Evolutionary conservation across 2,113 vertebrate genomes (phyloP), one percentile per base, ranked within the genome.

Genomic region (Equus quagga): DNA sequence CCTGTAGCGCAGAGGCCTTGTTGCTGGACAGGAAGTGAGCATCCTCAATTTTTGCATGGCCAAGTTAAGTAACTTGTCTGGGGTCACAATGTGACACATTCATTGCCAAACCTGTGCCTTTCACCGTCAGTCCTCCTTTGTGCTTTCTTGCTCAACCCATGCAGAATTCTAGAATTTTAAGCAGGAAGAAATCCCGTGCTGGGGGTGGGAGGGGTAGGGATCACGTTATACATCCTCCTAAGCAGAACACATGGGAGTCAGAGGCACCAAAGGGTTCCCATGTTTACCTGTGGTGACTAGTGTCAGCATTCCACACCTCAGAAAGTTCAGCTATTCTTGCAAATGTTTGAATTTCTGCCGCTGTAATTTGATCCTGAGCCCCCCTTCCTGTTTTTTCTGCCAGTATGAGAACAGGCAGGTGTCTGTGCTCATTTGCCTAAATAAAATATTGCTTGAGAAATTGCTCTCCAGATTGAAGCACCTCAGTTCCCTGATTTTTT

Each of bases 61-160:
- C 69, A 95, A 88, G 60, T 97, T 89, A 94, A 81, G 87, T 96
- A 93, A 93, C 82, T 96, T 72, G 67, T 86, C 90, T 89, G 79
- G 96, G 95, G 95, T 97, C 96, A 98, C 28, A 49, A 79, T 67
- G 89, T 97, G 97, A 98, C 95, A 96, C 82, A 97, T 80, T 95
- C 64, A 95, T 98, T 98, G 94, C 97, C 83, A 98, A 98, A 98
- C 82, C 58, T 93, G 75, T 88, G 91, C 64, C 54, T 97, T 98
- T 89, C 96, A 97, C 84, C 94, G 85, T 97, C 97, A 97, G 93
- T 97, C 89, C 69, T 97, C 64, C 79, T 96, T 89, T 94, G 78
- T 86, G 82, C 78, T 96, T 96, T 97, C 91, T 97, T 97, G 98
- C 97, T 97, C 85, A 98, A 98, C 21, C 5, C 24, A 8, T 54